Percentiles rank a stretch among this genome's conserved stretches.
phyloP scores from a whole-genome alignment of 2,113 vertebrate species.

The Tachycineta bicolor region DNA sequence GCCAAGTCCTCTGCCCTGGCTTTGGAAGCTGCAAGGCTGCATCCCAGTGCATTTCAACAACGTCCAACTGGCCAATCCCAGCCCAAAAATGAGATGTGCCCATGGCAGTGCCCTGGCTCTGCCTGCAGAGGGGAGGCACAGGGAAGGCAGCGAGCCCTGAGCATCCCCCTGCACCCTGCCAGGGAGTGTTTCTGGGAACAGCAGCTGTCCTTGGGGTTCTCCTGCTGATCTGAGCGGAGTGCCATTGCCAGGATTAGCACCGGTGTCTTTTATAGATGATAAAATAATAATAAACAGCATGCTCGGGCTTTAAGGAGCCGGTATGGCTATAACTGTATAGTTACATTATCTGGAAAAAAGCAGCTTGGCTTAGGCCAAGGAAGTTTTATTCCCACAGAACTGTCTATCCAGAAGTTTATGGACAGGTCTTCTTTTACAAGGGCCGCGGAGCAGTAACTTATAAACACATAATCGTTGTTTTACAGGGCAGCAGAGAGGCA shows the following conservation, averaged over 20 bases:
- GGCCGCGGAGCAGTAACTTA: not conserved
- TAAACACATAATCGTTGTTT: conserved; percentile 9
- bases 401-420: conserved; percentile 20
- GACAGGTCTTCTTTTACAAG: not conserved
- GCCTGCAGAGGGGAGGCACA: not conserved
- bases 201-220: not conserved
- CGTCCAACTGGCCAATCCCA: not conserved
- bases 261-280: not conserved
- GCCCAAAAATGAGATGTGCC: not conserved
- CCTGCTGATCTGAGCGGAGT: not conserved
- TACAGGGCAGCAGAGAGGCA: conserved; percentile 17
- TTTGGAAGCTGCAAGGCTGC: not conserved
- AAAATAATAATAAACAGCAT: not conserved
- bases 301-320: not conserved
- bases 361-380: not conserved
- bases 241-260: not conserved
- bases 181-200: not conserved
- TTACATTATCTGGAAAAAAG: not conserved
- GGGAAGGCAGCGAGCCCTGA: not conserved
- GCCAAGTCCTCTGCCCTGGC: not conserved
- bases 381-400: conserved; percentile 19
- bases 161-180: not conserved
- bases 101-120: rapidly evolving
- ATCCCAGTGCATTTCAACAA: not conserved
- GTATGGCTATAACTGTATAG: not conserved